Conservation (phyloP, 2,888 invertebrate genomes). For the Drosophila ochracea region DNA sequence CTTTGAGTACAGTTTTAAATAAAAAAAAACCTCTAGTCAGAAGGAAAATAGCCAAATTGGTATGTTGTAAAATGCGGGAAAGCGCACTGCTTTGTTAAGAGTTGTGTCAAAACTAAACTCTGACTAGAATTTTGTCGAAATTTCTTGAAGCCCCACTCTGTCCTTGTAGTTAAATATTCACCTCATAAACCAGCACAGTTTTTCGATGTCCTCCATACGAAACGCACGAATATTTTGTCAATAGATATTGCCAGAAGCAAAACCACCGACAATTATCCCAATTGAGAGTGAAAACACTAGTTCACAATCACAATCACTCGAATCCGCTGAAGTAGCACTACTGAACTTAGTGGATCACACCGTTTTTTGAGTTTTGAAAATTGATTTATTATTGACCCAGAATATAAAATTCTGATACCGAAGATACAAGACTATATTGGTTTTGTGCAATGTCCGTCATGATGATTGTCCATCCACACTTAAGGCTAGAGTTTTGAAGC, state of each 20-base stretch:
- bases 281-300: background rate
- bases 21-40: no score
- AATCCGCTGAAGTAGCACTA: background rate
- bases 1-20: background rate
- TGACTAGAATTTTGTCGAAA: background rate
- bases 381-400: background rate
- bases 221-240: background rate
- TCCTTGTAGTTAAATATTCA: background rate
- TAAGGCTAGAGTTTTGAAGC: background rate
- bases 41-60: background rate
- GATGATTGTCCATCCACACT: background rate
- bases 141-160: background rate
- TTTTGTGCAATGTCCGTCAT: background rate
- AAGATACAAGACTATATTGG: background rate
- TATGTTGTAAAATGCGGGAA: background rate
- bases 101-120: background rate
- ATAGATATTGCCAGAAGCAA: background rate
- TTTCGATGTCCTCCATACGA: background rate
- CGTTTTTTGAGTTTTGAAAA: background rate
- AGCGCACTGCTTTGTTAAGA: background rate
- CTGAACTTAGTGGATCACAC: background rate
- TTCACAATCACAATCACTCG: background rate
- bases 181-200: background rate
- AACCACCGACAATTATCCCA: background rate
- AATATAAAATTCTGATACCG: background rate